A percentile compares a stretch with the other conserved stretches of the same genome.
Evolutionary conservation across 2,797 vertebrate species (phyloP).

Genomic region (Enteromius afrohamiltoni): DNA sequence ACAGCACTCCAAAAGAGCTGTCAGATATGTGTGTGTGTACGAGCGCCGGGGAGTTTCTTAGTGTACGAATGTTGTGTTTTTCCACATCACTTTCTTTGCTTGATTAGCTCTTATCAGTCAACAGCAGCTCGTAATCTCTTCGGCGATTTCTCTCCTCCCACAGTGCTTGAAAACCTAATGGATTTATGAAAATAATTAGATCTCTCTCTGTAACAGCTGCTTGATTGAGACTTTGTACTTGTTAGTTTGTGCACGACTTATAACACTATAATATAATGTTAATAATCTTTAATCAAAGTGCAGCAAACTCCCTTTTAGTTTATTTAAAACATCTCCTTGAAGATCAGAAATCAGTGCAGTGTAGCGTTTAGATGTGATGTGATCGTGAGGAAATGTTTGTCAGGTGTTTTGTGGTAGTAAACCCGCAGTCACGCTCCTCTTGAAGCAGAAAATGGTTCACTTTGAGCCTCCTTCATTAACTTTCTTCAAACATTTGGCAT

Average conservation of each 20-base stretch:
- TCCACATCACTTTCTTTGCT: slow-evolving; percentile 18
- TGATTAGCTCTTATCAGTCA: slow-evolving; percentile 48
- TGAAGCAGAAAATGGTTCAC: slow-evolving; percentile 21
- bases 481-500: slow-evolving; percentile 50
- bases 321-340: background rate
- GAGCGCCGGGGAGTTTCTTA: background rate
- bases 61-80: slow-evolving; percentile 37
- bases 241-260: background rate
- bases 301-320: background rate
- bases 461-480: slow-evolving; percentile 23
- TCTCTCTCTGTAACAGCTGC: background rate
- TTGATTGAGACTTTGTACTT: background rate
- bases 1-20: slow-evolving; percentile 49
- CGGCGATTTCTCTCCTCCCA: background rate
- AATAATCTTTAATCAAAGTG: background rate
- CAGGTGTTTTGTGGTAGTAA: slow-evolving; percentile 5
- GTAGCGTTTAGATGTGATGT: background rate
- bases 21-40: slow-evolving; percentile 36
- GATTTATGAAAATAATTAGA: background rate
- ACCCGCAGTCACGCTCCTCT: background rate
- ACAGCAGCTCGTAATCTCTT: slow-evolving; percentile 31
- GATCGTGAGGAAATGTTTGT: slow-evolving; percentile 13
- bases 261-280: no score
- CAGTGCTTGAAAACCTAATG: background rate
- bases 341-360: background rate